A percentile compares a stretch with the other conserved stretches of the same genome.
Conservation (phyloP, 2,797 vertebrate species). For the Macropus fuliginosus region DNA sequence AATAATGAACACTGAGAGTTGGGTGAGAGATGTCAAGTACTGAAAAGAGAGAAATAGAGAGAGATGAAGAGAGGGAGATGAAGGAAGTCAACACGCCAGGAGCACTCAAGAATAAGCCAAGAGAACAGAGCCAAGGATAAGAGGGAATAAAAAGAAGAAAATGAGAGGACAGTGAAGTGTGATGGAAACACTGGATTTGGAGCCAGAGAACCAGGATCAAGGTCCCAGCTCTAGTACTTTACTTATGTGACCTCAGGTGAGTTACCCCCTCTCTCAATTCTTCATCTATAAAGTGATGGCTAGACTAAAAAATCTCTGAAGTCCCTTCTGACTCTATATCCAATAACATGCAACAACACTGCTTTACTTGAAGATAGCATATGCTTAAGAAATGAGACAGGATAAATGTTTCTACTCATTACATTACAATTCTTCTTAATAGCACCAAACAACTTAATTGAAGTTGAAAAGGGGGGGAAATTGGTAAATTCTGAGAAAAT, state of each 20-base stretch:
- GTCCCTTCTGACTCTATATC: neutral
- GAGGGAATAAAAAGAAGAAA: neutral
- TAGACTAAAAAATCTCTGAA: neutral
- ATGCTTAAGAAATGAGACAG: neutral
- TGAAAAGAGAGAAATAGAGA: neutral
- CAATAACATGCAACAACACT: neutral
- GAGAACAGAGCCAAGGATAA: neutral
- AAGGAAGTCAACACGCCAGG: neutral
- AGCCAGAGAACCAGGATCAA: neutral
- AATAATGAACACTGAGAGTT: neutral
- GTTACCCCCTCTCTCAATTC: neutral
- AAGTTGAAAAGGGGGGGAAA: neutral
- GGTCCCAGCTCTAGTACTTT: neutral
- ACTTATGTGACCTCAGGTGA: neutral
- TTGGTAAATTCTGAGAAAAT: neutral
- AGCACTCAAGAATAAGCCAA: neutral
- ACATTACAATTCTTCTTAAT: neutral
- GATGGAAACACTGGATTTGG: neutral
- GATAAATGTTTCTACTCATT: neutral
- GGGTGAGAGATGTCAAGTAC: neutral
- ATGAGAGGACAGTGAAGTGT: neutral
- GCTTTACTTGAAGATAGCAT: neutral
- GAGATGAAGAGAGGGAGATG: neutral
- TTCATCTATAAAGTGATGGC: neutral
- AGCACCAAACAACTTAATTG: neutral